Percentiles rank a stretch among this genome's conserved stretches.
These are phyloP conservation scores for Ammodytes marinus DNA, from an alignment of 2,113 vertebrate genomes.

Conservation along the genomic window DNA sequence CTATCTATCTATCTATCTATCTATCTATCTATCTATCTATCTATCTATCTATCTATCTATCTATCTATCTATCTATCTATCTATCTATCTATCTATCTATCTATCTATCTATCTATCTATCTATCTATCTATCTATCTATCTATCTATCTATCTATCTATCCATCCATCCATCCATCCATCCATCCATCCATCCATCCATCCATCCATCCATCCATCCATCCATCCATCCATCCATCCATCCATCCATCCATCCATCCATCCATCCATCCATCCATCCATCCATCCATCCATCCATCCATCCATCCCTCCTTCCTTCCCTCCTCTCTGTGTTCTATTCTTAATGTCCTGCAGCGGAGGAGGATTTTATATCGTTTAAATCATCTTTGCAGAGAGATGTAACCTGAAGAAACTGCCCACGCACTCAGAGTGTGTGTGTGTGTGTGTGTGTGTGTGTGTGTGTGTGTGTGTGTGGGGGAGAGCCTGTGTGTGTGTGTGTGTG, in stretches of 20 bases:
- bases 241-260: too few species aligned
- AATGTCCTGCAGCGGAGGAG: conserved; percentile 62
- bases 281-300: too few species aligned
- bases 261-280: too few species aligned
- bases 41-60: not conserved
- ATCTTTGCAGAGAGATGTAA: conserved; percentile 70
- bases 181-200: too few species aligned
- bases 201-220: too few species aligned
- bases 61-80: not conserved
- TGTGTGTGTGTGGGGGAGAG: not conserved
- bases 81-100: too few species aligned
- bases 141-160: too few species aligned
- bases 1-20: not conserved
- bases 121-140: too few species aligned
- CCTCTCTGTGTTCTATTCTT: conserved; percentile 23
- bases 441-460: not conserved
- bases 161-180: too few species aligned
- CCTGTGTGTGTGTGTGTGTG: conserved; percentile 1
- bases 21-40: not conserved
- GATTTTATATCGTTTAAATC: conserved; percentile 71
- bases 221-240: too few species aligned
- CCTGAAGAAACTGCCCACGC: conserved; percentile 66
- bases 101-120: too few species aligned
- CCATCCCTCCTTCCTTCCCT: not conserved
- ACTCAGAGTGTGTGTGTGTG: not conserved